Conservation (phyloP, 2,888 invertebrate species). For the Pyralis farinalis region DNA sequence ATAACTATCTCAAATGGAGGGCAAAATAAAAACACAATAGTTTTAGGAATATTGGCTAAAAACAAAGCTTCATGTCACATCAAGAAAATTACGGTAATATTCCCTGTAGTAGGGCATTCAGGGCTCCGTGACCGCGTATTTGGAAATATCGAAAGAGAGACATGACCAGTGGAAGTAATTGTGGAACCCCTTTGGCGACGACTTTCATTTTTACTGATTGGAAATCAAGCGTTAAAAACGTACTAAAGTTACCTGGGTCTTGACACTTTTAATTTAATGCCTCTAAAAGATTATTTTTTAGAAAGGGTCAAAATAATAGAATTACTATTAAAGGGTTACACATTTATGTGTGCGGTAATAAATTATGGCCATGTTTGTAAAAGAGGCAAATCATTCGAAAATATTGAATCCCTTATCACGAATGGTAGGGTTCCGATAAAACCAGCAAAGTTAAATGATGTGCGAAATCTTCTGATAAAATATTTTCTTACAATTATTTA, state of each 20-base stretch:
- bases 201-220: background rate
- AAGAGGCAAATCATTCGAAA: slow-evolving; percentile 17
- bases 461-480: slow-evolving; percentile 6
- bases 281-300: background rate
- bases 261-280: background rate
- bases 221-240: background rate
- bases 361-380: slow-evolving; percentile 18
- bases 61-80: background rate
- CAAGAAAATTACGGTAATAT: slow-evolving; percentile 20
- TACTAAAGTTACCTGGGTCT: background rate
- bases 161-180: slow-evolving; percentile 13
- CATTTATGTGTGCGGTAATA: slow-evolving; percentile 12
- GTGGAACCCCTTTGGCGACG: background rate
- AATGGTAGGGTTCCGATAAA: slow-evolving; percentile 11
- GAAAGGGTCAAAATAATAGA: background rate
- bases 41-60: background rate
- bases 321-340: slow-evolving; percentile 17
- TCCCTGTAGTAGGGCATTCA: slow-evolving; percentile 24
- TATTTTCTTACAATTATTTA: background rate
- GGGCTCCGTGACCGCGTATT: slow-evolving; percentile 24
- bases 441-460: slow-evolving; percentile 9
- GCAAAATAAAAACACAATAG: background rate
- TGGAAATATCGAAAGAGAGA: slow-evolving; percentile 21
- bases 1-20: background rate
- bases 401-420: slow-evolving; percentile 13